phyloP scores from a whole-genome alignment of 2,888 invertebrate genomes.

The Halictus ligatus region DNA sequence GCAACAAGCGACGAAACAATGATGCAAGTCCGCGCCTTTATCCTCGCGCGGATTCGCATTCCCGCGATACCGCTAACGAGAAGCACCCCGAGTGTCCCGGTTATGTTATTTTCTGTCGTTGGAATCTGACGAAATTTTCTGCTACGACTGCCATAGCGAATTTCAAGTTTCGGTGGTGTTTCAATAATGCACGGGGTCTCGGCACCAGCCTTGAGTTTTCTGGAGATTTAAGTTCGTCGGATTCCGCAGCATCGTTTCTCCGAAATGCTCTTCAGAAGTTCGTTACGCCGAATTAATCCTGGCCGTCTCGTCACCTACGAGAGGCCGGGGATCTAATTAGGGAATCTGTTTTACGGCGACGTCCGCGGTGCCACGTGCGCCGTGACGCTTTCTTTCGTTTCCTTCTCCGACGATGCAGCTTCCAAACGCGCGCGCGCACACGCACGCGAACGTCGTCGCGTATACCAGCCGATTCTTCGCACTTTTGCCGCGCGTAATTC shows the following conservation, averaged over 20 bases:
- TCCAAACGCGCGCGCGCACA: neutral
- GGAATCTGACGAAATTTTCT: neutral
- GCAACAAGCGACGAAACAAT: neutral
- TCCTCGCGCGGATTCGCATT: neutral
- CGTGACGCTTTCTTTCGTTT: slow-evolving; percentile 3
- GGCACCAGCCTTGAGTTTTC: neutral
- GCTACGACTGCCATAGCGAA: too few species aligned
- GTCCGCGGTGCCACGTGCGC: slow-evolving; percentile 1
- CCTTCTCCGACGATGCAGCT: neutral
- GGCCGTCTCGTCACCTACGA: neutral
- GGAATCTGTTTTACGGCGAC: slow-evolving; percentile 7
- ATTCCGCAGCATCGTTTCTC: neutral
- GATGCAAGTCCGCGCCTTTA: neutral
- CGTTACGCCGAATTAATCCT: slow-evolving; percentile 5
- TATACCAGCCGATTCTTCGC: slow-evolving; percentile 41
- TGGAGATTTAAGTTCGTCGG: neutral
- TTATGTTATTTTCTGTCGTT: neutral
- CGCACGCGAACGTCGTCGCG: neutral
- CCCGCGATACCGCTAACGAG: neutral
- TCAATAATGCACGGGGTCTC: neutral
- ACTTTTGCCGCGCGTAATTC: slow-evolving; percentile 55
- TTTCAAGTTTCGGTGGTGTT: neutral
- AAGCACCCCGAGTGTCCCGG: neutral
- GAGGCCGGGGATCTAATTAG: neutral
- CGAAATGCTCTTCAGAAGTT: neutral